phyloP scores from a whole-genome alignment of 1,140 invertebrate species.

The Drosophila guanche region DNA sequence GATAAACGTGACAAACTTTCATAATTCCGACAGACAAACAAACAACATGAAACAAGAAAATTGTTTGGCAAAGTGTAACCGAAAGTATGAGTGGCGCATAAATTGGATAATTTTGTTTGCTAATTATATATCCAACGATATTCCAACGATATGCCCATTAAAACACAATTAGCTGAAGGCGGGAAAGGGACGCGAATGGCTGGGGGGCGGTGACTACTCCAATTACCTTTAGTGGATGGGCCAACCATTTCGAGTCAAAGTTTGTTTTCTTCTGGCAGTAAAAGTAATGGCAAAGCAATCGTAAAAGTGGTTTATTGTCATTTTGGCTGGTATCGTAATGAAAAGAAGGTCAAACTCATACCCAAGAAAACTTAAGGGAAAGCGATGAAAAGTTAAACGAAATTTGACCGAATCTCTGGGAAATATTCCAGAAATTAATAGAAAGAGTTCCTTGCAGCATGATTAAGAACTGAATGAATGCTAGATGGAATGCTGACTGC shows the following conservation, averaged over 20 bases:
- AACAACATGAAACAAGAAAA: conserved; percentile 9
- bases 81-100: conserved; percentile 28
- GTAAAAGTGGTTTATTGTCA: conserved; percentile 60
- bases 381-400: too few species aligned
- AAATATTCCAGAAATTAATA: too few species aligned
- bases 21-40: conserved; percentile 49
- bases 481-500: too few species aligned
- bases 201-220: neutral
- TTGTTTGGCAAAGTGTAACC: conserved; percentile 22
- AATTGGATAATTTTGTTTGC: conserved; percentile 47
- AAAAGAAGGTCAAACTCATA: conserved; percentile 12
- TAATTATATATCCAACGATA: conserved; percentile 59
- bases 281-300: conserved; percentile 54
- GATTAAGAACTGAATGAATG: too few species aligned
- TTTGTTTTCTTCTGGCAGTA: conserved; percentile 20
- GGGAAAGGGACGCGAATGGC: neutral
- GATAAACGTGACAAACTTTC: conserved; percentile 77
- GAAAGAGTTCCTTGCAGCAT: too few species aligned
- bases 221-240: conserved; percentile 41
- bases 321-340: conserved; percentile 22
- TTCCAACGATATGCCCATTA: conserved; percentile 48
- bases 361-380: conserved; percentile 16
- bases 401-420: too few species aligned
- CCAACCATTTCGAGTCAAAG: conserved; percentile 1
- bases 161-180: conserved; percentile 43